Conservation (phyloP, 2,113 vertebrate species). For the Dipodomys stephensi region DNA sequence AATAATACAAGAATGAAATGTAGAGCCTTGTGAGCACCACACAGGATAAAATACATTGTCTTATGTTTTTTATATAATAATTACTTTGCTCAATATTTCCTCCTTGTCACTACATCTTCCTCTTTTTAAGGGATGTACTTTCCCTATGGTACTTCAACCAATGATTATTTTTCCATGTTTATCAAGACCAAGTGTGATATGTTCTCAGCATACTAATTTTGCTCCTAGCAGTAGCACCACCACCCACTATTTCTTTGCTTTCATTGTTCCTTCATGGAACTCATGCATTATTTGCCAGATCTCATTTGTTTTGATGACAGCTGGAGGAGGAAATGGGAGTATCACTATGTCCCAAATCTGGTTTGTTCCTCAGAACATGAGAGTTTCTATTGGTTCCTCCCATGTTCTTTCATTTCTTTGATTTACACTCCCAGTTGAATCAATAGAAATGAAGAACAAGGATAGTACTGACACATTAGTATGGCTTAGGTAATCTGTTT, state of each 20-base stretch:
- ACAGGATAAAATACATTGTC: background rate
- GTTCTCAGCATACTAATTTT: background rate
- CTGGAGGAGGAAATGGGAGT: background rate
- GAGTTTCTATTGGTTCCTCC: background rate
- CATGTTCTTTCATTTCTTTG: background rate
- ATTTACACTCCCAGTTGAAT: background rate
- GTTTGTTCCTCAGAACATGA: background rate
- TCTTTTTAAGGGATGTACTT: background rate
- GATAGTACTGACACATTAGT: background rate
- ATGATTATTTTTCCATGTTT: background rate
- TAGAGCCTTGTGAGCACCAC: background rate
- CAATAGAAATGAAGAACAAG: background rate
- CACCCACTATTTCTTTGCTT: fast-evolving
- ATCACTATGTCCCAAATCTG: background rate
- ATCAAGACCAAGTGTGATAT: background rate
- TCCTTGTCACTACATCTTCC: background rate
- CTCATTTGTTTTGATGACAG: background rate
- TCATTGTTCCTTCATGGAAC: background rate
- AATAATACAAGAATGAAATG: background rate
- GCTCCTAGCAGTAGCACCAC: background rate
- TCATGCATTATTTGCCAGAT: background rate
- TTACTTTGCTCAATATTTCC: background rate
- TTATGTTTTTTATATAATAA: background rate
- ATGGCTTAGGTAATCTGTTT: background rate
- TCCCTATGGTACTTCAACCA: background rate